Conservation (phyloP, 2,888 invertebrate species). For the Deilephila porcellus region DNA sequence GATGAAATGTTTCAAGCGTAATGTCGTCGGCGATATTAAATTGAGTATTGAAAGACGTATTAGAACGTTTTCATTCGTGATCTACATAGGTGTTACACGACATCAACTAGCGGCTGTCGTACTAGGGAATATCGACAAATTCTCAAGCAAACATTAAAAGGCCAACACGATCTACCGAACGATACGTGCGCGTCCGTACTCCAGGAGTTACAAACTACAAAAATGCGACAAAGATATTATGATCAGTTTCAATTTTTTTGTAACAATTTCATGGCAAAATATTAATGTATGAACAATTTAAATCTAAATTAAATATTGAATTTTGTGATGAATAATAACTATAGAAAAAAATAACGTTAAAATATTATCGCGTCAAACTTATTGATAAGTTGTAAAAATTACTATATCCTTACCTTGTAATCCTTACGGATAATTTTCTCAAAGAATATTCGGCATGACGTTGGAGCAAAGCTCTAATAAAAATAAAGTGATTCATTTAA, state of each 20-base stretch:
- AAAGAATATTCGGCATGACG: slow-evolving; percentile 45
- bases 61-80: neutral
- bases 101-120: neutral
- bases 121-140: neutral
- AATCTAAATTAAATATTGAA: slow-evolving; percentile 6
- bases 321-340: slow-evolving; percentile 22
- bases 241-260: slow-evolving; percentile 13
- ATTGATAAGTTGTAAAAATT: slow-evolving; percentile 26
- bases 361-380: slow-evolving; percentile 32
- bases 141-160: neutral
- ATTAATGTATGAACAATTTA: slow-evolving; percentile 22
- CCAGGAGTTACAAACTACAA: neutral
- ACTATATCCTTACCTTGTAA: slow-evolving; percentile 28
- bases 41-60: slow-evolving; percentile 2
- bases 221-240: slow-evolving; percentile 25
- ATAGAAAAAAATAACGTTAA: slow-evolving; percentile 17
- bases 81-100: neutral
- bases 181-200: neutral
- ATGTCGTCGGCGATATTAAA: neutral
- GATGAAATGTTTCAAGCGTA: slow-evolving; percentile 26
- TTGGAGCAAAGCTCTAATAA: slow-evolving; percentile 56
- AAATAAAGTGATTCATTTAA: slow-evolving; percentile 50
- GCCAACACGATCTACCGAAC: slow-evolving; percentile 1
- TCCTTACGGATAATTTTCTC: slow-evolving; percentile 40
- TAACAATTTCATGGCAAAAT: slow-evolving; percentile 16